Evolutionary conservation across 2,113 vertebrate genomes (phyloP).

Genomic region (Pogonocichla stellata): DNA sequence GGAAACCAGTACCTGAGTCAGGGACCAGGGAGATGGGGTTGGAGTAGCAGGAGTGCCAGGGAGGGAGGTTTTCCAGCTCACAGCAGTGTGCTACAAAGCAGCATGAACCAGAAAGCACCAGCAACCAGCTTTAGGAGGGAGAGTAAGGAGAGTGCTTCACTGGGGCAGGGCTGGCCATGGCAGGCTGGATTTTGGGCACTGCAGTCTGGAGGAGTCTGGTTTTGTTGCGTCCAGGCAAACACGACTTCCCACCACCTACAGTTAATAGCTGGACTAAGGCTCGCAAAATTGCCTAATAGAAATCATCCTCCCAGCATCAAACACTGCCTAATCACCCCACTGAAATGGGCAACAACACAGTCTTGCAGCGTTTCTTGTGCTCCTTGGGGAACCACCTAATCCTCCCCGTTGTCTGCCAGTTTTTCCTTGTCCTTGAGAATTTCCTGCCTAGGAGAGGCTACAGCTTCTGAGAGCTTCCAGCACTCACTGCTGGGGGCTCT

Average conservation of each 20-base stretch:
- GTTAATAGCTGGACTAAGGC: neutral
- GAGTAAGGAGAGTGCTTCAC: neutral
- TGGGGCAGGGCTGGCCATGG: neutral
- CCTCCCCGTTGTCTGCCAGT: constrained; percentile 11
- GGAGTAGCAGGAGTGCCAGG: neutral
- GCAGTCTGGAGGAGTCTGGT: neutral
- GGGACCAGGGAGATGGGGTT: neutral
- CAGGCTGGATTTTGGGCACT: neutral
- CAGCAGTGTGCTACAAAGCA: neutral
- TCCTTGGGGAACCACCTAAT: constrained; percentile 45
- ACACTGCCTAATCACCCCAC: neutral
- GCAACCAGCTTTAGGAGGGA: neutral
- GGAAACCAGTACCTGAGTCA: neutral
- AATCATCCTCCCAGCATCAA: constrained; percentile 2
- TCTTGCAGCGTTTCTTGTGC: neutral
- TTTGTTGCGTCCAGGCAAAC: neutral
- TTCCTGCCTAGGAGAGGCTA: neutral
- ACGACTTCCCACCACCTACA: neutral
- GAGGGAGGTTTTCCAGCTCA: neutral
- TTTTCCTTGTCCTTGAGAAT: constrained; percentile 50
- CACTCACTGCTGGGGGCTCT: neutral
- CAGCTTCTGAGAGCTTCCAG: neutral
- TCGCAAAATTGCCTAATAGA: neutral
- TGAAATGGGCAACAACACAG: neutral
- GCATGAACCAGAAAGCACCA: neutral